phyloP scores from a whole-genome alignment of 2,113 vertebrate genomes.

The Zosterops pallidus region DNA sequence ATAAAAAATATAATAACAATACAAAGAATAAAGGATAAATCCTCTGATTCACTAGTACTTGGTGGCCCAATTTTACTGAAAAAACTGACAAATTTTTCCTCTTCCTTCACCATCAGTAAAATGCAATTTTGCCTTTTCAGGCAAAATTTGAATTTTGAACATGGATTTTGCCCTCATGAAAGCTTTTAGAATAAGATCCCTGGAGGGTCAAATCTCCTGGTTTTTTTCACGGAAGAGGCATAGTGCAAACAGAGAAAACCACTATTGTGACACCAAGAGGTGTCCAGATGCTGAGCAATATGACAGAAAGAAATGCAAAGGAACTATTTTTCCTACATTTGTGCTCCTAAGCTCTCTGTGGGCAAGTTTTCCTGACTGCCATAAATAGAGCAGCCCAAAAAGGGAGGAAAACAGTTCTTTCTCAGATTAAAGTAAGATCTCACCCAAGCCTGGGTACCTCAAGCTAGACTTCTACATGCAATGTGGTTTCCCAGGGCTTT shows the following conservation, averaged over 20 bases:
- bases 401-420: background rate
- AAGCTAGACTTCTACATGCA: background rate
- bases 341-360: background rate
- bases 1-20: background rate
- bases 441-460: background rate
- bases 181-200: background rate
- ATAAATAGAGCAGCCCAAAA: background rate
- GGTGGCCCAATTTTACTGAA: background rate
- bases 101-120: background rate
- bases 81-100: background rate
- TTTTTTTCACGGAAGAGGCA: background rate
- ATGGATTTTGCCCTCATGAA: background rate
- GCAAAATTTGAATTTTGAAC: background rate
- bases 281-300: background rate
- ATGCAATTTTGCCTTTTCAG: background rate
- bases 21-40: background rate
- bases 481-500: background rate
- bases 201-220: background rate
- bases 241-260: background rate
- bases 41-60: background rate
- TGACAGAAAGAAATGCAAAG: background rate
- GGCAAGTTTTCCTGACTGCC: background rate
- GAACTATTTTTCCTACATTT: background rate
- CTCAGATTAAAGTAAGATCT: rapidly evolving
- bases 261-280: background rate